Evolutionary conservation across 2,113 vertebrate species (phyloP).

Genomic region (Lagopus leucura): DNA sequence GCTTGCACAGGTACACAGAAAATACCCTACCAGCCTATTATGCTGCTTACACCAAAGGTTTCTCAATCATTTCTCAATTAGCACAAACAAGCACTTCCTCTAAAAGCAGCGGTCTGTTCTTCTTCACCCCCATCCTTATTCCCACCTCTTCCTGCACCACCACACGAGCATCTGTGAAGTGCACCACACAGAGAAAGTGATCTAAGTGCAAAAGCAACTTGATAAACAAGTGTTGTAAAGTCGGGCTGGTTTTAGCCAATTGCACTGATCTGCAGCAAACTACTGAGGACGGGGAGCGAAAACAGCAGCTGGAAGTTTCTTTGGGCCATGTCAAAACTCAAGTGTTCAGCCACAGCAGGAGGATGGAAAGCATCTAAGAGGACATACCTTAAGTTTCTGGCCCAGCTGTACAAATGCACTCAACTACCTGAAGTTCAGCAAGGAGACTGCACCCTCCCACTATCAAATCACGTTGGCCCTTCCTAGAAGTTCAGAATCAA

Average conservation of each 20-base stretch:
- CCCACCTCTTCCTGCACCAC: constrained; percentile 18
- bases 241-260: neutral
- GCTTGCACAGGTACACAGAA: neutral
- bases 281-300: neutral
- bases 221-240: neutral
- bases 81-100: constrained; percentile 45
- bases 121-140: constrained; percentile 7
- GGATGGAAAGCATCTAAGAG: neutral
- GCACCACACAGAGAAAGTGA: neutral
- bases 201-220: neutral
- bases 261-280: neutral
- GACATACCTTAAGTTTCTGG: neutral
- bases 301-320: neutral
- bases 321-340: neutral
- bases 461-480: neutral
- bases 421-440: neutral
- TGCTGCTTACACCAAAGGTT: neutral
- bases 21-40: neutral
- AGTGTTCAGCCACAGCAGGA: neutral
- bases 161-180: accelerated
- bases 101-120: neutral
- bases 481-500: neutral
- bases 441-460: neutral
- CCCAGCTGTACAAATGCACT: neutral
- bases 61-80: constrained; percentile 19